Base-by-base conservation (phyloP, 2,888 invertebrate genomes). In the Esperia sulphurella region DNA sequence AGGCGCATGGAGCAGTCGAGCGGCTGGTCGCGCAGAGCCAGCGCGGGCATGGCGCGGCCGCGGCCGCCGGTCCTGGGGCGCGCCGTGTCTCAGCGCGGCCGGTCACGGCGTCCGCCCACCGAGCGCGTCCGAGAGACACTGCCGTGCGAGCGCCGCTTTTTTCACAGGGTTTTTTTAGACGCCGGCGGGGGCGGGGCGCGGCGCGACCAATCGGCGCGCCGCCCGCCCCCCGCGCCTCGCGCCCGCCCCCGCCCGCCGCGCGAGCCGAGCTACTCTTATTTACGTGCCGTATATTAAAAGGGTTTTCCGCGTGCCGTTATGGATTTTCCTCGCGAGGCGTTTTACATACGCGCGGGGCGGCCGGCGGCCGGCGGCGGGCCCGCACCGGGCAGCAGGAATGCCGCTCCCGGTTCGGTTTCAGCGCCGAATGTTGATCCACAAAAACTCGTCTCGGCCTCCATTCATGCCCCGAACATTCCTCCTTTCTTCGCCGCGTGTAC, bases 1-100 rank as follows among this genome's bases (percentile, higher is more conserved):
- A 86, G 83, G 77, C 86, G 83, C 91, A 94, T 93, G 78, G 94
- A 94, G 86, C 94, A 94, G 90, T 94, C 94, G 67, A 94, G 90
- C 63, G 94, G 94, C 83, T 94, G 94, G 39, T 84, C 79, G 90
- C 89, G 79, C 72, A 91, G 90, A 64, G 91, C 91, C 77, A 92
- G 90, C 91, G 92, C 92, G 81, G 93, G 93, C 91, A 92, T 92
- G 71, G 90, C 90, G 79, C 89, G 85, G 79, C 82, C 81, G 81
- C 79, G 78, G 80, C 79, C 91, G 91, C 92, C 87, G 91, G 91
- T 90, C 79, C 78, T 70, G 68, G 76, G 79, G 74, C 78, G 82
- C 83, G 83, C 83, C 85, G 86, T 82, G 71, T 75, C 78, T 71
- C 69, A 68, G 68, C 54, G 39, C 12, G 61, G 57, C 56, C 54